Evolutionary conservation across 2,888 invertebrate species (phyloP).

Genomic region (Emmelina monodactyla): DNA sequence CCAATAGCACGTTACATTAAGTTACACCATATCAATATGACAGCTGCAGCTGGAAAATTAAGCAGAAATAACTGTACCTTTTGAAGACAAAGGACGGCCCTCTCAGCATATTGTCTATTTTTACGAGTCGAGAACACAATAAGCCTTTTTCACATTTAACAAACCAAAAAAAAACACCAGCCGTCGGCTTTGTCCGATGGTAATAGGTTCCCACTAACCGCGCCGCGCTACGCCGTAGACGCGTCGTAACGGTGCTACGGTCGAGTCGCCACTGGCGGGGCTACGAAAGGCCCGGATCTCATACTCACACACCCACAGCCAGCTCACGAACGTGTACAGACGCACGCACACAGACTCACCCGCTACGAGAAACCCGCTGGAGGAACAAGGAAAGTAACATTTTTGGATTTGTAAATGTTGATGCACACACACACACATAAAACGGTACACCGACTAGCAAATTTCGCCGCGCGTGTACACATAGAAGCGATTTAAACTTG

Average conservation of each 20-base stretch:
- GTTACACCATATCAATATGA: no score
- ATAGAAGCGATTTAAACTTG: conserved; percentile 57
- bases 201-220: no score
- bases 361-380: conserved; percentile 38
- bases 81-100: conserved; percentile 27
- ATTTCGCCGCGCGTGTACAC: conserved; percentile 38
- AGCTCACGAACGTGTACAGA: conserved; percentile 33
- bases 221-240: conserved; percentile 49
- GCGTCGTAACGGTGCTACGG: conserved; percentile 49
- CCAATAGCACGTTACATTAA: no score
- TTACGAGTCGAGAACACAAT: conserved; percentile 38
- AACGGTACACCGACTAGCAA: conserved; percentile 30
- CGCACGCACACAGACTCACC: conserved; percentile 32
- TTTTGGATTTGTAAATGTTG: conserved; percentile 56
- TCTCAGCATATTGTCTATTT: conserved; percentile 34
- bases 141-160: conserved; percentile 45
- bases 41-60: no score
- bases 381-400: conserved; percentile 53
- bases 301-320: conserved; percentile 32
- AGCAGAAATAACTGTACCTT: no score
- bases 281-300: conserved; percentile 57
- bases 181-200: conserved; percentile 20
- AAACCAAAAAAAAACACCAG: conserved; percentile 53
- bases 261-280: conserved; percentile 59
- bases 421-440: conserved; percentile 42